Evolutionary conservation across 2,797 vertebrate genomes (phyloP).

Genomic region (Halcyon badia): DNA sequence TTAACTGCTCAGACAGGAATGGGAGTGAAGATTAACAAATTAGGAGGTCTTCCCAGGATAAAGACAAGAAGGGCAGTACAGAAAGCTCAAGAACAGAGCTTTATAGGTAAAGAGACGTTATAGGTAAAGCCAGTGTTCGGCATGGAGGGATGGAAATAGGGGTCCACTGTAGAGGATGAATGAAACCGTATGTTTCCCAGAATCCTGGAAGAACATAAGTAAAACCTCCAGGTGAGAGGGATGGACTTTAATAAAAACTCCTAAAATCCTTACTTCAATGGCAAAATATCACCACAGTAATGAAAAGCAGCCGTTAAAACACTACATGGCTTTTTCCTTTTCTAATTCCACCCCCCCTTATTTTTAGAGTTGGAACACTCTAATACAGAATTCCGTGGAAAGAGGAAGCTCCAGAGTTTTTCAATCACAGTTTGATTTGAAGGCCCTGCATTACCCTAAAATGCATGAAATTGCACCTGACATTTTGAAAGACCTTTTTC

Average conservation of each 20-base stretch:
- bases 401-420: not conserved
- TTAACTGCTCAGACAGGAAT: not conserved
- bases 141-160: not conserved
- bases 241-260: not conserved
- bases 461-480: not conserved
- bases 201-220: not conserved
- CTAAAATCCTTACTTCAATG: not conserved
- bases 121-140: not conserved
- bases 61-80: not conserved
- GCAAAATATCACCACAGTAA: not conserved
- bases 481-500: not conserved
- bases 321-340: not conserved
- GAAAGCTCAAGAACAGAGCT: not conserved
- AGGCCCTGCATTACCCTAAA: not conserved
- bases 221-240: not conserved
- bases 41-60: not conserved
- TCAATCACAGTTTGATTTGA: not conserved
- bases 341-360: too few relatives aligned
- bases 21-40: not conserved
- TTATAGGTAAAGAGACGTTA: not conserved
- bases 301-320: not conserved
- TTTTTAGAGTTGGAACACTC: not conserved
- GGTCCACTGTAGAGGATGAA: not conserved
- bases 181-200: not conserved
- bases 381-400: not conserved